Evolutionary conservation across 1,140 invertebrate species (phyloP), one percentile per base, ranked within the genome.

Genomic region (Whitmania pigra): DNA sequence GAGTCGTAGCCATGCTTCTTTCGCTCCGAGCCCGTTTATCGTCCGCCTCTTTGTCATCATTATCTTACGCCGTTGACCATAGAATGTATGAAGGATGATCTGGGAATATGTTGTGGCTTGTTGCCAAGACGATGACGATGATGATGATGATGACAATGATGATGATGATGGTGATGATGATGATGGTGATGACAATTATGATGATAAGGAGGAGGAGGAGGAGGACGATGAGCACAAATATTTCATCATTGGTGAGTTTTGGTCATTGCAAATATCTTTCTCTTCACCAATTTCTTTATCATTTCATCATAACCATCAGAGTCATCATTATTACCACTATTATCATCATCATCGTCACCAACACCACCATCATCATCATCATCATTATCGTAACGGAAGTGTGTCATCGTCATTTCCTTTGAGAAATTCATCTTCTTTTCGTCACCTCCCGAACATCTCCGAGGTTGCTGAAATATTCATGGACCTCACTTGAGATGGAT

Each of bases 291-390:
- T n/a, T n/a, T 18, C 31, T 43, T 36, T 3, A 49, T 36, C 67
- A 73, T 36, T n/a, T n/a, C 66, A 40, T 49, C 72, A 43, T 49
- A 9, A 73, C 70, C 72, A 71, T 73, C 67, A 53, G 71, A 13
- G 25, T 71, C 67, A 71, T 73, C 3, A 71, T 71, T n/a, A 68
- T 73, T 43, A 68, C 54, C 55, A 6, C 6, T 6, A 6, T 36
- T 6, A 6, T 36, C 31, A 6, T 36, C 2, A 6, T 36, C 31
- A 6, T 36, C 2, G 31, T 36, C 31, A 6, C 6, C 31, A 22
- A 63, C 53, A 71, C 63, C 53, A 71, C 63, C 53, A 71, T 71
- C 53, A 71, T 71, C 20, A 49, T 49, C 43, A 49, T 49, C 43
- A 49, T 49, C 43, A 49, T 49, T 1, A 49, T 49, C 43, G 53